Evolutionary conservation across 2,113 vertebrate genomes (phyloP).

Genomic region (Cryptotis parvus): DNA sequence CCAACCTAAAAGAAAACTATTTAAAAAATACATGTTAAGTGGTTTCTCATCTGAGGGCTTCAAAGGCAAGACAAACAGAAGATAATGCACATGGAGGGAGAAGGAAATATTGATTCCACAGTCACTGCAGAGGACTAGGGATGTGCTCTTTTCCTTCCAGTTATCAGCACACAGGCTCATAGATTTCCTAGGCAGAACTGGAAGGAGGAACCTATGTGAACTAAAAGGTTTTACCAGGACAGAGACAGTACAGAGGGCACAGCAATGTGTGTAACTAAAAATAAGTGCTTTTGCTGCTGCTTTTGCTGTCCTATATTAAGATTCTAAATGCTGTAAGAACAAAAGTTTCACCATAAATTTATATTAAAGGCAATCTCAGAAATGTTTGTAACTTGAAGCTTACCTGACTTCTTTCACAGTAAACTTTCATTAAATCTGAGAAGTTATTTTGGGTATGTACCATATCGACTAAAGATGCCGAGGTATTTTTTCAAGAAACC

Average conservation of each 20-base stretch:
- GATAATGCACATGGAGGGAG: background rate
- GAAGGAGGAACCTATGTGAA: background rate
- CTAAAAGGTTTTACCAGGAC: background rate
- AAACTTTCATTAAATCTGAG: background rate
- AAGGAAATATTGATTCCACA: slow-evolving; percentile 27
- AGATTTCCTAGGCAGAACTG: background rate
- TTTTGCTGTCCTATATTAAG: background rate
- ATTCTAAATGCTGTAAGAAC: background rate
- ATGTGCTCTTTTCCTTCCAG: slow-evolving; percentile 32
- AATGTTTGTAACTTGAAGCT: background rate
- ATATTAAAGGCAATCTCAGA: background rate
- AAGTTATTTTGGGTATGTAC: background rate
- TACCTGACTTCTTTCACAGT: slow-evolving; percentile 13
- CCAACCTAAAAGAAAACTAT: too few species aligned
- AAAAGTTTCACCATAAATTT: slow-evolving; percentile 6
- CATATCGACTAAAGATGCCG: background rate
- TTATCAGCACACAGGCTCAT: slow-evolving; percentile 32
- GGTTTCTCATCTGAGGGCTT: slow-evolving; percentile 64
- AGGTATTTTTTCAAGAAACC: slow-evolving; percentile 16
- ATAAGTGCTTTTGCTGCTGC: background rate
- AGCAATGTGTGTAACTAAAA: background rate
- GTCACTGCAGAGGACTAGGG: background rate
- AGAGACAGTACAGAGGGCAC: background rate
- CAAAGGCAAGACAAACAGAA: slow-evolving; percentile 64
- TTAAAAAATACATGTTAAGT: slow-evolving; percentile 36